Evolutionary conservation across 2,888 invertebrate genomes (phyloP).

Genomic region (Acrobasis suavella): DNA sequence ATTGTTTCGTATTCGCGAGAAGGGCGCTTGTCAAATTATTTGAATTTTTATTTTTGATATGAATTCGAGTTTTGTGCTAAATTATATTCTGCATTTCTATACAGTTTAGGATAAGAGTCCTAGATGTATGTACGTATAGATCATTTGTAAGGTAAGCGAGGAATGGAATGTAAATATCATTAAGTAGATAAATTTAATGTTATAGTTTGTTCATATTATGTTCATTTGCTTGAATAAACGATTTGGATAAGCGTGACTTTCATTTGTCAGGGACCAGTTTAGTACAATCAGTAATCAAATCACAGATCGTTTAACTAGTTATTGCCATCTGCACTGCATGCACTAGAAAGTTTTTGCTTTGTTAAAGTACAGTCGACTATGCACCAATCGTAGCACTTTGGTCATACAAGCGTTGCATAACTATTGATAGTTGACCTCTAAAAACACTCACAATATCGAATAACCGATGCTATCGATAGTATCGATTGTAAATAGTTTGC

Average conservation of each 20-base stretch:
- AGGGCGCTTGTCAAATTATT: conserved; percentile 40
- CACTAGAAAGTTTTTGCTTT: too few species aligned
- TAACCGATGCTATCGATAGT: too few species aligned
- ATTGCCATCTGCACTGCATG: too few species aligned
- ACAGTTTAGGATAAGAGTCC: conserved; percentile 61
- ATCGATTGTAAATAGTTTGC: too few species aligned
- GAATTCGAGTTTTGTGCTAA: conserved; percentile 43
- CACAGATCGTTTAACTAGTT: too few species aligned
- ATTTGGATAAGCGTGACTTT: conserved; percentile 75
- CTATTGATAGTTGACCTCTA: too few species aligned
- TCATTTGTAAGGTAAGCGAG: conserved; percentile 69
- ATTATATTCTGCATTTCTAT: conserved; percentile 68
- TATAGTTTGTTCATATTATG: conserved; percentile 82
- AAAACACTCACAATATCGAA: too few species aligned
- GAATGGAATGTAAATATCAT: conserved; percentile 80
- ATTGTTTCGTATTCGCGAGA: conserved; percentile 46
- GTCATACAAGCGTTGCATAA: too few species aligned
- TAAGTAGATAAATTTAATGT: conserved; percentile 83
- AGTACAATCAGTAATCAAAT: too few species aligned
- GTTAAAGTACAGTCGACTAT: too few species aligned
- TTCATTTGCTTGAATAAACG: conserved; percentile 82
- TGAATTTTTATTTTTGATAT: conserved; percentile 43
- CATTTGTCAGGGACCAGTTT: conserved; percentile 37
- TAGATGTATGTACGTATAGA: conserved; percentile 69
- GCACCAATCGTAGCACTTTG: too few species aligned